Base-by-base conservation (phyloP, 2,888 invertebrate species). In the Aphrophora alni region DNA sequence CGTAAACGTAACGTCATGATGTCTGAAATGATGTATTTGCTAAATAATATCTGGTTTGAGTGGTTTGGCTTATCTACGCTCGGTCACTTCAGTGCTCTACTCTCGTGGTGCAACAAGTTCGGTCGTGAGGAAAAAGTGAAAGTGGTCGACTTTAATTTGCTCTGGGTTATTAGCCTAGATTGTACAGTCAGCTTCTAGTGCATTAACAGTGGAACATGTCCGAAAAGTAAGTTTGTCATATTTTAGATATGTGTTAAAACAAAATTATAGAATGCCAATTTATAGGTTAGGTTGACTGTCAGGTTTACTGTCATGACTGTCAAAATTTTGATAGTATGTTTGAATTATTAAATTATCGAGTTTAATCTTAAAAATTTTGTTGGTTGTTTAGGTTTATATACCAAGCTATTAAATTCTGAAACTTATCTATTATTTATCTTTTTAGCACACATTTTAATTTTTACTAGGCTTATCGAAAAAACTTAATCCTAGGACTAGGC, bases 121-220 rank as follows among this genome's bases (percentile, higher is more conserved):
- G 59, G 59, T 59, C 59, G 59, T 59, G 59, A 59, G 21, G 59
- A 59, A 44, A 59, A 59, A 59, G 59, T 59, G 59, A 59, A 59
- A 59, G 59, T 59, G 59, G 59, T 59, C 21, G 59, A 59, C 21
- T 59, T 59, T 3, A 59, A 21, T 59, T 59, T 59, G 59, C 59
- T 59, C 21, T 59, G 2, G 59, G 59, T 59, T 59, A 59, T 59
- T 59, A 59, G 59, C 59, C 59, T 59, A 59, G 59, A 21, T 59
- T 59, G 21, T 59, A 21, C 59, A 59, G 21, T 59, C 59, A 21
- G 4, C 59, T 59, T 21, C 21, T 59, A 59, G 59, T n/a, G n/a
- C 59, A 21, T 59, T 59, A 21, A 59, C 21, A 59, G 59, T 59
- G 59, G 14, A 59, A 59, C 59, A 59, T 59, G 59, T 21, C 59